Conservation (phyloP, 2,888 invertebrate genomes). For the Acanthosoma haemorrhoidale region DNA sequence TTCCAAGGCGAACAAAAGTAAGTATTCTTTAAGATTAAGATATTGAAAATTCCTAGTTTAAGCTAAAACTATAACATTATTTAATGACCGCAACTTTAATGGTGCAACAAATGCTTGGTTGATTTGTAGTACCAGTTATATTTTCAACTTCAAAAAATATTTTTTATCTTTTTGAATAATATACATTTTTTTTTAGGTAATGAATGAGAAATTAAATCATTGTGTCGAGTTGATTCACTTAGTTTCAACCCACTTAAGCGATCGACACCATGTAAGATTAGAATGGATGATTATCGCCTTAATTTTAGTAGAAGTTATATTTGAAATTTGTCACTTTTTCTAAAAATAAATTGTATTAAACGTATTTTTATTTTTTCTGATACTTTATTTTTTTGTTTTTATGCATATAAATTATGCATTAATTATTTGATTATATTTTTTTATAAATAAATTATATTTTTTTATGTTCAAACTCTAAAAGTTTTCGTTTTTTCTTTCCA, state of each 20-base stretch:
- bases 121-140: not conserved
- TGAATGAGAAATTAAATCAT: constrained; percentile 92
- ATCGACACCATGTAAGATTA: constrained; percentile 83
- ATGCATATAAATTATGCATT: no score
- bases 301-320: constrained; percentile 63
- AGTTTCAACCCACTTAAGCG: constrained; percentile 81
- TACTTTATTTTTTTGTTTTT: no score
- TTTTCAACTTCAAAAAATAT: no score
- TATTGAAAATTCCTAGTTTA: not conserved
- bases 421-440: no score
- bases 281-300: constrained; percentile 97
- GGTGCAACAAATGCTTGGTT: no score
- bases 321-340: constrained; percentile 36
- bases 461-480: no score
- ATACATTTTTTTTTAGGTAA: constrained; percentile 64
- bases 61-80: no score
- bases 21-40: not conserved
- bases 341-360: not conserved
- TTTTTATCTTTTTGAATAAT: no score
- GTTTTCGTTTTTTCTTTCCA: no score
- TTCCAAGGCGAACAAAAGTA: constrained; percentile 75
- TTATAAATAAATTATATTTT: no score
- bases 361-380: no score
- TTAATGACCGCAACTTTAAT: no score
- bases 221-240: constrained; percentile 89